Base-by-base conservation (phyloP, 2,888 invertebrate species). In the Cryptocephalus primarius region DNA sequence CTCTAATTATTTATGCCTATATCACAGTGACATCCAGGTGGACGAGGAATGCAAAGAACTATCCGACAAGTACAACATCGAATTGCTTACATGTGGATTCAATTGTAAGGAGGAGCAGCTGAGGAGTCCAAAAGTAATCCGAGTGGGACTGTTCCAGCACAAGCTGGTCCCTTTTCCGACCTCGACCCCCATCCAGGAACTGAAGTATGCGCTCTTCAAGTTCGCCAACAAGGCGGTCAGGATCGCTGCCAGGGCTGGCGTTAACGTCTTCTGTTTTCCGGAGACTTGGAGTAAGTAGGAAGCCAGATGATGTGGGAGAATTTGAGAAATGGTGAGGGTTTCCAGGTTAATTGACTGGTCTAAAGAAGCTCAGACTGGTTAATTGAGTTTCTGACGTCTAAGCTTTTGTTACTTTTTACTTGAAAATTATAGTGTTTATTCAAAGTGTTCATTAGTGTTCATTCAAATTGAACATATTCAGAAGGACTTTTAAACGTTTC, bases 191-290 rank as follows among this genome's bases (percentile, higher is more conserved):
- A 72, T 95, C 43, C 66, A 69, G 9, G 77, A 81, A 44, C 91
- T 96, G 73, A 77, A 88, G 50, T 74, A 80, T 52, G 88, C 89
- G 1, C 76, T 97, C 53, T 83, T 85, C 67, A 68, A 78, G 49
- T 82, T 90, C 68, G 80, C 95, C 3, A 72, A 74, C 46, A 74
- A 74, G 39, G 83, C 93, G 34, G 80, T 92, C 32, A 74, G 80
- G 46, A 76, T 81, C 1, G 96, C 97, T 0, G 86, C 83, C 0
- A 64, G 71, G 10, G 84, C 83, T 56, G 82, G 82, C 1, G 93
- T 89, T 33, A 92, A 96, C 63, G 77, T 99, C 40, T 67, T 97
- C 42, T 96, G 96, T 64, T 78, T 96, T 51, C 97, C 97, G 71
- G 97, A 99, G 74, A 87, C 93, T 3, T 99, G 97, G 97, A 80